Evolutionary conservation across 1,140 invertebrate genomes (phyloP), one percentile per base, ranked within the genome.

Genomic region (Procambarus virginalis): DNA sequence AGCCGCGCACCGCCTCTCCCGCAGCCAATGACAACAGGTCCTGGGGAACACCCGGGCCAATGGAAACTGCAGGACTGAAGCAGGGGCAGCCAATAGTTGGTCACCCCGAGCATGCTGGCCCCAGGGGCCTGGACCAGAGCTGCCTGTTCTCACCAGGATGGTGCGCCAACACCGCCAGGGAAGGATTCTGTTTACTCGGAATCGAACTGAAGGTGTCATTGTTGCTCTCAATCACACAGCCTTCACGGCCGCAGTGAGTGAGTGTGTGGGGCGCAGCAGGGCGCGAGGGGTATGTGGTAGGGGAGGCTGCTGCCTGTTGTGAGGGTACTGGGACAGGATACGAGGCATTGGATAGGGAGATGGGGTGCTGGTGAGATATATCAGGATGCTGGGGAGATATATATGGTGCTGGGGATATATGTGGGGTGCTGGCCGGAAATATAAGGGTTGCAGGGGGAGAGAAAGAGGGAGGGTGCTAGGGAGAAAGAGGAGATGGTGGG

Each of bases 21-120:
- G 34, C 48, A 81, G 60, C 79, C 79, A 81, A 58, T 81, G 55
- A 46, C n/a, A 55, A 60, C 48, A 60, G 51, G 4, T 12, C 10
- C 51, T 64, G 79, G 46, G 79, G 12, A 51, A 60, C 48, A n/a
- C 51, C 79, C 34, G n/a, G 12, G 46, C 79, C 79, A 81, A 81
- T 81, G 79, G 60, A 81, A 81, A 64, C 48, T 14, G n/a, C 1
- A 5, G 22, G 49, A 60, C 20, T 22, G 5, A 34, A 55, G 55
- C 34, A 49, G 48, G n/a, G 60, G 79, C 55, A 51, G 46, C 79
- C 79, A 81, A 81, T 81, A 51, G 60, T 14, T 22, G 79, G n/a
- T 51, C 22, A 3, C 34, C 8, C 79, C n/a, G 79, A 60, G 79
- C 79, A 60, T 12, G 45, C 20, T 17, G 64, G 5, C 55, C 55